Percentiles rank a stretch among this genome's conserved stretches.
Conservation (phyloP, 2,797 vertebrate species). For the Acrossocheilus fasciatus region DNA sequence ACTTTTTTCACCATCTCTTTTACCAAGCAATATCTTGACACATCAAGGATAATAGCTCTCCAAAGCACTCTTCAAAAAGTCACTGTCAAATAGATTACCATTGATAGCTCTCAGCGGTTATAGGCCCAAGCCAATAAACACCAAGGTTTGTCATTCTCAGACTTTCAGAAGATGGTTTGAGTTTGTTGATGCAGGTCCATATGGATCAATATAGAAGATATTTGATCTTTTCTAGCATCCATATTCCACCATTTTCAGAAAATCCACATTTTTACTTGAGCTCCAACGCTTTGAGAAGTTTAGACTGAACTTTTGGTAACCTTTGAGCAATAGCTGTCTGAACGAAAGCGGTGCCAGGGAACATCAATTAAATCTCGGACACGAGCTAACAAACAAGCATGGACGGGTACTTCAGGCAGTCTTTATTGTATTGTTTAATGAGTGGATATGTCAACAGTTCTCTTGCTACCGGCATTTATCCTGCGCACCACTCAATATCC, state of each 20-base stretch:
- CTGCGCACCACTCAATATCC: constrained; percentile 63
- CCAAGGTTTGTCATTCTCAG: constrained; percentile 19
- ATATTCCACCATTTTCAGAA: not conserved
- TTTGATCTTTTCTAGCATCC: not conserved
- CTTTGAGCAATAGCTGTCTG: not conserved
- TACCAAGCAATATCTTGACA: constrained; percentile 52
- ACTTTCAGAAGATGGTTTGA: not conserved
- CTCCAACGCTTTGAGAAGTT: constrained; percentile 18
- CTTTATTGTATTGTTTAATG: constrained; percentile 65
- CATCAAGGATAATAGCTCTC: constrained; percentile 51
- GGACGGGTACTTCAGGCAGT: constrained; percentile 47
- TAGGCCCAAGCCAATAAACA: constrained; percentile 12
- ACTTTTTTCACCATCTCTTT: constrained; percentile 41
- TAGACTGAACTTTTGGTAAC: constrained; percentile 36
- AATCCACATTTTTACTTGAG: not conserved
- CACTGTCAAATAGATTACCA: constrained; percentile 60
- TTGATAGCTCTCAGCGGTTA: constrained; percentile 51
- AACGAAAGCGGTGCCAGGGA: not conserved
- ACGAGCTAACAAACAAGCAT: constrained; percentile 52
- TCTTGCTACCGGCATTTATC: constrained; percentile 21
- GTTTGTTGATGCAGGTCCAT: not conserved
- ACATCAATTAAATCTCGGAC: constrained; percentile 49
- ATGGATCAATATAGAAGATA: not conserved
- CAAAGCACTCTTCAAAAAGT: constrained; percentile 57
- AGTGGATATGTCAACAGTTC: constrained; percentile 68